Conservation (phyloP, 1,140 invertebrate species). For the Saxidomus purpurata region DNA sequence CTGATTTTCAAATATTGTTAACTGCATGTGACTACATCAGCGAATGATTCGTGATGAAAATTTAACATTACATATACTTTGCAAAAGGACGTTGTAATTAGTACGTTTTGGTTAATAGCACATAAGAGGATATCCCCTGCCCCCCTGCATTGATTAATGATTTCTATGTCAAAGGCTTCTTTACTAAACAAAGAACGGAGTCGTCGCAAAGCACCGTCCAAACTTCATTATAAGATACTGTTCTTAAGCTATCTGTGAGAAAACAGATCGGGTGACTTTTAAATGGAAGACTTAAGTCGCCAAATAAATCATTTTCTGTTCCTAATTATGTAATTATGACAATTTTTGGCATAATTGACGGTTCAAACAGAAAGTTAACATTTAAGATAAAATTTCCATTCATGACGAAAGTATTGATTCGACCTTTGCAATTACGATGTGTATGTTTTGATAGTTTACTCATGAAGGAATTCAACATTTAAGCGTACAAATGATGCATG, state of each 20-base stretch:
- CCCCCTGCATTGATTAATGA: not conserved
- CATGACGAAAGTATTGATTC: not conserved
- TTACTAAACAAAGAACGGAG: not conserved
- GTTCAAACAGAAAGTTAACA: not conserved
- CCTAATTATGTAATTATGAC: slow-evolving; percentile 24
- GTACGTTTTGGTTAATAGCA: no score
- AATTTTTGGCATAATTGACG: not conserved
- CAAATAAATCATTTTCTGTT: not conserved
- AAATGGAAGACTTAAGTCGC: slow-evolving; percentile 6
- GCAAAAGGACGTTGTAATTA: no score
- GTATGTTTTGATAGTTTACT: not conserved
- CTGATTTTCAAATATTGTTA: no score
- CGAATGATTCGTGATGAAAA: no score
- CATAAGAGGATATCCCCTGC: no score
- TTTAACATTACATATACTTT: no score
- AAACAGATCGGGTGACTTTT: slow-evolving; percentile 18
- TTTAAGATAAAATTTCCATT: not conserved
- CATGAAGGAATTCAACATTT: not conserved
- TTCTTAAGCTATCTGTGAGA: not conserved
- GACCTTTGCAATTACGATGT: not conserved
- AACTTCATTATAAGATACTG: not conserved
- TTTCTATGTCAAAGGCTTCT: not conserved
- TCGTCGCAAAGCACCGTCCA: not conserved
- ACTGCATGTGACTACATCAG: no score
- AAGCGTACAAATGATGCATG: no score